These are phyloP conservation scores for Mirza zaza DNA, from an alignment of 2,113 vertebrate genomes.

Conservation along the genomic window DNA sequence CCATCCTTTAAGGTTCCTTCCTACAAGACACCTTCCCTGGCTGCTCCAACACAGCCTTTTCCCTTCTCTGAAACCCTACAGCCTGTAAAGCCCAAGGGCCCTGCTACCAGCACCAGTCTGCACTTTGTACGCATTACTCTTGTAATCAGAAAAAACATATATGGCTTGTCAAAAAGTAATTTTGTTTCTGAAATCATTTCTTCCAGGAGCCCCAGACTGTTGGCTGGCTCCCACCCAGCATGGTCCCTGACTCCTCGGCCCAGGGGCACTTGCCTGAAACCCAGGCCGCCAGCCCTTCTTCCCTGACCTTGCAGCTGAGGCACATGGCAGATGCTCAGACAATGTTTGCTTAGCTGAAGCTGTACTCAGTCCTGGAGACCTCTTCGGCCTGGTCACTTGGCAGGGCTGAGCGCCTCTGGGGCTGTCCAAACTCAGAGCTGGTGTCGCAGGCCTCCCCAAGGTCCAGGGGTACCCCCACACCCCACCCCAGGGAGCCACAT, in stretches of 20 bases:
- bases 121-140: neutral
- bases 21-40: neutral
- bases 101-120: neutral
- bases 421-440: neutral
- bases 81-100: no score
- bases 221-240: neutral
- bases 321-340: neutral
- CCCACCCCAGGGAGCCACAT: neutral
- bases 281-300: neutral
- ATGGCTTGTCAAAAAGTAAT: neutral
- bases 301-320: neutral
- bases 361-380: neutral
- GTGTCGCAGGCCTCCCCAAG: neutral
- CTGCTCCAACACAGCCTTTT: neutral
- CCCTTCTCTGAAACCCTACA: neutral
- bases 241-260: accelerated
- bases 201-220: neutral
- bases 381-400: neutral
- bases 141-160: neutral
- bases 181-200: neutral
- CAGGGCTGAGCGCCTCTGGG: neutral
- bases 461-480: neutral
- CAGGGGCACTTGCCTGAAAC: neutral
- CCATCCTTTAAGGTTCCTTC: neutral
- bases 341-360: neutral